Evolutionary conservation across 2,888 invertebrate genomes (phyloP).

Genomic region (Bembecia ichneumoniformis): DNA sequence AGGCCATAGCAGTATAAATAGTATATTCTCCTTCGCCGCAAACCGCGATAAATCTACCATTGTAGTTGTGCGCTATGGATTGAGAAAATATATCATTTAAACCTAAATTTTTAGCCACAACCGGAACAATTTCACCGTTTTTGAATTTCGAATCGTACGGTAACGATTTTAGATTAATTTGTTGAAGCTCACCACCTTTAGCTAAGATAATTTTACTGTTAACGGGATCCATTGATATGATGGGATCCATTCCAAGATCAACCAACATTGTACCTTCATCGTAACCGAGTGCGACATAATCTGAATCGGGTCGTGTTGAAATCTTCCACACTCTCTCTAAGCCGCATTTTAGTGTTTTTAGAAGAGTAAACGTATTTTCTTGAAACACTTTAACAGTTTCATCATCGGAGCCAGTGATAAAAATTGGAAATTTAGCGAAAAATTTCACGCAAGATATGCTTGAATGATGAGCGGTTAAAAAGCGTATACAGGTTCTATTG

Average conservation of each 20-base stretch:
- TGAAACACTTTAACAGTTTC: conserved; percentile 93
- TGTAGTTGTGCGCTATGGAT: conserved; percentile 93
- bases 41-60: conserved; percentile 86
- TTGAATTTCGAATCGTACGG: background rate
- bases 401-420: conserved; percentile 93
- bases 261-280: conserved; percentile 86
- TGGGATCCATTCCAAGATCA: conserved; percentile 73
- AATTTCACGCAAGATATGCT: background rate
- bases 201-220: conserved; percentile 97
- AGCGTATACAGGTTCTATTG: conserved; percentile 76
- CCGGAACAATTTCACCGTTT: background rate
- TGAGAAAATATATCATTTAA: conserved; percentile 84
- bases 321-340: conserved; percentile 95
- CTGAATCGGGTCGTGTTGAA: conserved; percentile 85
- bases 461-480: background rate
- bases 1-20: conserved; percentile 95
- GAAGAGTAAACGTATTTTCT: background rate
- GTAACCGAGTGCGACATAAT: conserved; percentile 90
- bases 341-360: conserved; percentile 32
- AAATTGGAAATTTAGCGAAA: conserved; percentile 76
- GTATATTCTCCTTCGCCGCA: conserved; percentile 98
- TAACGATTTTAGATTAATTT: conserved; percentile 67
- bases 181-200: conserved; percentile 92
- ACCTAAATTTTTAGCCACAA: background rate
- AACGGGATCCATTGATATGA: conserved; percentile 93